Evolutionary conservation across 2,888 invertebrate genomes (phyloP).

Genomic region (Watsonalla binaria): DNA sequence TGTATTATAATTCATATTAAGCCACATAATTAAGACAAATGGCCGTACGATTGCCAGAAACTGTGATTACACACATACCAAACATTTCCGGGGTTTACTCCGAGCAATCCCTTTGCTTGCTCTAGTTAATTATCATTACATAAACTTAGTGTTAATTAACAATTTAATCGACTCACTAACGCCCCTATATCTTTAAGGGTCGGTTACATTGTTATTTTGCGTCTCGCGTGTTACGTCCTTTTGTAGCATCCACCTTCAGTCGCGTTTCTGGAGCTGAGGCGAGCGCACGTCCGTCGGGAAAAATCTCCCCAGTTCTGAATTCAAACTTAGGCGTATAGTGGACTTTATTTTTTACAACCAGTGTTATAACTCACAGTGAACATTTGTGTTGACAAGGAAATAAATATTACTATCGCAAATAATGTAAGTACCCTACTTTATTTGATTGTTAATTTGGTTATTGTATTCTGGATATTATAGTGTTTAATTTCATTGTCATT

Average conservation of each 20-base stretch:
- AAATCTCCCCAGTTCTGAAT: slow-evolving; percentile 5
- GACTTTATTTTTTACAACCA: slow-evolving; percentile 1
- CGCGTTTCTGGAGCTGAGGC: slow-evolving; percentile 10
- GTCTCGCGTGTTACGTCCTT: slow-evolving; percentile 13
- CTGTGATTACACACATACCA: background rate
- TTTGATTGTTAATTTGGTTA: no score
- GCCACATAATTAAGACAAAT: background rate
- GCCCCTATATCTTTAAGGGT: slow-evolving; percentile 23
- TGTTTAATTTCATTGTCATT: no score
- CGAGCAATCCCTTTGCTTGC: background rate
- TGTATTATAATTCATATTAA: background rate
- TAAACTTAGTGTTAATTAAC: slow-evolving; percentile 31
- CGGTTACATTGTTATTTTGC: slow-evolving; percentile 28
- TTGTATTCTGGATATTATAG: no score
- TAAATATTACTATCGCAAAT: background rate
- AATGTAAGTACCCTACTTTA: no score
- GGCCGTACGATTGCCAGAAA: background rate
- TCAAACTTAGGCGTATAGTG: slow-evolving; percentile 12
- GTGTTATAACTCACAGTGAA: background rate
- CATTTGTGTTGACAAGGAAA: background rate
- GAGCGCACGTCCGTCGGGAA: slow-evolving; percentile 15
- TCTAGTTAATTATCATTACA: slow-evolving; percentile 13
- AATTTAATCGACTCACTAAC: slow-evolving; percentile 27
- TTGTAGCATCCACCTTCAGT: slow-evolving; percentile 15
- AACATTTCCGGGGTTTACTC: background rate